Conservation (phyloP, 1,140 invertebrate species). For the Leptonema lineaticorne region DNA sequence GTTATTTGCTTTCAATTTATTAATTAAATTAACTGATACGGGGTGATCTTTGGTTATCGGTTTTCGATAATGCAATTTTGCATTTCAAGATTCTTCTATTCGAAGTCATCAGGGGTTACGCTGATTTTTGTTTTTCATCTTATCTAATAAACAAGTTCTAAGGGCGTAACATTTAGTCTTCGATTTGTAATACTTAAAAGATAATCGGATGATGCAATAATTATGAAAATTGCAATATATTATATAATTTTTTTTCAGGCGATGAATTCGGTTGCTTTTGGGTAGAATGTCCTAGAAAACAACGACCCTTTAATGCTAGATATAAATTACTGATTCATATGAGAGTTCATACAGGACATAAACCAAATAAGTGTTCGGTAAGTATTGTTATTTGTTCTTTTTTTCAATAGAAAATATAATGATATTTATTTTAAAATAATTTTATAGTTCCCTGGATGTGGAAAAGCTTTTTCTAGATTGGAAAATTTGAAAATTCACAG, state of each 20-base stretch:
- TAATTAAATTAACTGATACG: no score
- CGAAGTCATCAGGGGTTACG: no score
- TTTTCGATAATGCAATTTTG: no score
- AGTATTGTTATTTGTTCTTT: conserved; percentile 54
- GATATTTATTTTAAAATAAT: conserved; percentile 39
- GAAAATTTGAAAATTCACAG: conserved; percentile 97
- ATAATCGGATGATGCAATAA: background rate
- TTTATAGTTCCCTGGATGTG: conserved; percentile 82
- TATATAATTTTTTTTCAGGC: conserved; percentile 48
- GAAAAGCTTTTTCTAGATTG: conserved; percentile 90
- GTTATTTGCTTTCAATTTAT: no score
- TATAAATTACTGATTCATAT: conserved; percentile 97
- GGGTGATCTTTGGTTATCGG: no score
- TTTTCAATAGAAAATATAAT: conserved; percentile 41
- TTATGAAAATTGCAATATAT: background rate
- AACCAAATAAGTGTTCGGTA: conserved; percentile 94
- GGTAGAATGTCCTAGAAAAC: conserved; percentile 80
- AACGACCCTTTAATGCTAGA: conserved; percentile 90
- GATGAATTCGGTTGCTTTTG: conserved; percentile 93
- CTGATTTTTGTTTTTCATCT: no score
- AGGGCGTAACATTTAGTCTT: no score
- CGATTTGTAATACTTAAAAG: background rate
- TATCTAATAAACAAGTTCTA: no score
- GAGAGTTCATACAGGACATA: conserved; percentile 93
- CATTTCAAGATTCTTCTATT: no score